phyloP scores from a whole-genome alignment of 2,888 invertebrate genomes.

The Drosophila gaucha region DNA sequence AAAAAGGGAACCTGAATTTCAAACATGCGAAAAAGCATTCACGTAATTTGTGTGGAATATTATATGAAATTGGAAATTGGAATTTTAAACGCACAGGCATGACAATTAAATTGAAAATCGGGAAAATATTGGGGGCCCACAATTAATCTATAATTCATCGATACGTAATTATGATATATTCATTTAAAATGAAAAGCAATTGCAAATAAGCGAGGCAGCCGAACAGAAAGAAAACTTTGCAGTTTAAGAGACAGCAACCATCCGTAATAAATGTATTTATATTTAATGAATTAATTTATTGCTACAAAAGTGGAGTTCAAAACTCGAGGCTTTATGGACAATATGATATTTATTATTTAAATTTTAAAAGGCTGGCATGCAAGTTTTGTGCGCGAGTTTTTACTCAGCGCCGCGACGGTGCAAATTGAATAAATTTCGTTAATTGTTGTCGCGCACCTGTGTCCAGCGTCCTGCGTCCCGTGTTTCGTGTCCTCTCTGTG shows the following conservation, averaged over 20 bases:
- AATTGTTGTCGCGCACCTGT: slow-evolving; percentile 76
- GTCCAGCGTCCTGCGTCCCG: slow-evolving; percentile 24
- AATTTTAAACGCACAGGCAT: slow-evolving; percentile 13
- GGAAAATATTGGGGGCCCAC: neutral
- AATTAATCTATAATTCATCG: slow-evolving; percentile 18
- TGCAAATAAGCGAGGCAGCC: neutral
- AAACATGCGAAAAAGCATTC: slow-evolving; percentile 10
- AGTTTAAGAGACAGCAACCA: slow-evolving; percentile 17
- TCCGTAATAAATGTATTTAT: slow-evolving; percentile 33
- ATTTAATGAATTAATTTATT: slow-evolving; percentile 50
- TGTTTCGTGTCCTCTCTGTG: slow-evolving; percentile 3
- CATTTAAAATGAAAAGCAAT: slow-evolving; percentile 20
- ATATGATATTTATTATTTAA: slow-evolving; percentile 65
- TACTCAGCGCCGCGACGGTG: slow-evolving; percentile 44
- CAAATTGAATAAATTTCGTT: slow-evolving; percentile 79
- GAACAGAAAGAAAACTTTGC: slow-evolving; percentile 3
- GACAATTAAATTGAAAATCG: slow-evolving; percentile 15
- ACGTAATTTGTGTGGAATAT: slow-evolving; percentile 33
- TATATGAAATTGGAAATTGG: slow-evolving; percentile 30
- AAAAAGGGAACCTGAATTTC: slow-evolving; percentile 10
- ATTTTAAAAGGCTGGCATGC: slow-evolving; percentile 43
- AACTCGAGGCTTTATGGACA: slow-evolving; percentile 36
- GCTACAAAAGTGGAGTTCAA: slow-evolving; percentile 30
- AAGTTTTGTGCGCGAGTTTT: slow-evolving; percentile 36
- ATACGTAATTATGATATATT: slow-evolving; percentile 23